A percentile compares a stretch with the other conserved stretches of the same genome.
Evolutionary conservation across 1,140 invertebrate genomes (phyloP).

Genomic region (Leguminivora glycinivorella): DNA sequence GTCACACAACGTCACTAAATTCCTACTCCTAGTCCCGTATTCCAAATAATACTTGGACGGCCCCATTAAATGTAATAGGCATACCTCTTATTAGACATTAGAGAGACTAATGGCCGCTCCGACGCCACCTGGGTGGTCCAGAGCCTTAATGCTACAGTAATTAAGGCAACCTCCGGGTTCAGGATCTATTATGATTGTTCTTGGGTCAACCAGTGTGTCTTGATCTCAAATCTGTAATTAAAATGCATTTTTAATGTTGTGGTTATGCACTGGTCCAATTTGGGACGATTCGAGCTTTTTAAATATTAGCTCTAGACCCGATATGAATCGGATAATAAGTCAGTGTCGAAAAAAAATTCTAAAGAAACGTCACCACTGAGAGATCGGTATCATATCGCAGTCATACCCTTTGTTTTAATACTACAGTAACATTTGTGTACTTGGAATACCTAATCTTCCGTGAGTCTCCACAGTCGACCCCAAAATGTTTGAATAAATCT

Average conservation of each 20-base stretch:
- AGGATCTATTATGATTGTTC: background rate
- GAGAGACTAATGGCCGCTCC: slow-evolving; percentile 24
- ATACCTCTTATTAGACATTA: slow-evolving; percentile 24
- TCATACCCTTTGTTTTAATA: too few relatives aligned
- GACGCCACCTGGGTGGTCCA: slow-evolving; percentile 19
- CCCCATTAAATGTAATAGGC: slow-evolving; percentile 20
- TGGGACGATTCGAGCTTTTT: too few relatives aligned
- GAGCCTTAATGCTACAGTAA: slow-evolving; percentile 3
- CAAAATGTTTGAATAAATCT: slow-evolving; percentile 15
- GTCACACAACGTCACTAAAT: background rate
- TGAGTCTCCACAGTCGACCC: background rate
- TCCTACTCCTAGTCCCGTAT: background rate
- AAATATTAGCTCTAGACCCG: too few relatives aligned
- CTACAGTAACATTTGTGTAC: background rate
- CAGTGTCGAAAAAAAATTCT: too few relatives aligned
- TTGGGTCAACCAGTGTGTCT: background rate
- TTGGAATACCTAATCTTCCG: background rate
- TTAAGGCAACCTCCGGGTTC: slow-evolving; percentile 19
- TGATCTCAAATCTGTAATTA: background rate
- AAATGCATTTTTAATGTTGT: background rate
- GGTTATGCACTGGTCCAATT: background rate
- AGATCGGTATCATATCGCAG: too few relatives aligned
- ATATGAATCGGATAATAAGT: too few relatives aligned
- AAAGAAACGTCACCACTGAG: too few relatives aligned
- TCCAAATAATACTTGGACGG: slow-evolving; percentile 15